phyloP scores from a whole-genome alignment of 2,113 vertebrate species.

The Rhinolophus ferrumequinum region DNA sequence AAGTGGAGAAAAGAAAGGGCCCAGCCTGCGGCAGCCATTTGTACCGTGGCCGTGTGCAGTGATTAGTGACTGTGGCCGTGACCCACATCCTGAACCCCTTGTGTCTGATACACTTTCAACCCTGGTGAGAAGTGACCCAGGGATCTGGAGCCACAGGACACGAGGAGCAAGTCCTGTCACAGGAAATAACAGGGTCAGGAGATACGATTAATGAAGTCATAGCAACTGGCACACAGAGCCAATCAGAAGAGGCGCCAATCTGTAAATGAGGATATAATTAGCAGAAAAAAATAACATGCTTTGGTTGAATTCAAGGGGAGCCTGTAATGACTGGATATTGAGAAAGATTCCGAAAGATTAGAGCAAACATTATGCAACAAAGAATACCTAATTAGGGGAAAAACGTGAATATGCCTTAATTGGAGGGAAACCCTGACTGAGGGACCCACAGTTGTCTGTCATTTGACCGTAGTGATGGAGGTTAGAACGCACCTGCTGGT shows the following conservation, averaged over 20 bases:
- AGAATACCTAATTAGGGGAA: conserved; percentile 90
- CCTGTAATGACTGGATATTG: conserved; percentile 88
- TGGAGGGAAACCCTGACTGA: conserved; percentile 87
- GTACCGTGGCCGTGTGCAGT: conserved; percentile 82
- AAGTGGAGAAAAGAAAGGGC: neutral
- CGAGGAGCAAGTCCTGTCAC: conserved; percentile 89
- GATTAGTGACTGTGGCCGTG: conserved; percentile 81
- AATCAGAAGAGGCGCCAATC: conserved; percentile 89
- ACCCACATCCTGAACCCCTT: conserved; percentile 78
- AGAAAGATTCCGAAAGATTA: conserved; percentile 90
- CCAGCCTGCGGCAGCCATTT: conserved; percentile 80
- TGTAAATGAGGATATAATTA: conserved; percentile 94
- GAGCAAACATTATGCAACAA: conserved; percentile 90
- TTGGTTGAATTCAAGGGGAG: conserved; percentile 87
- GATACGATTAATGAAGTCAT: conserved; percentile 92
- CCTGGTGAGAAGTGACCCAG: conserved; percentile 86
- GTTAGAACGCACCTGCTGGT: conserved; percentile 54
- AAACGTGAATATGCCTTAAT: conserved; percentile 88
- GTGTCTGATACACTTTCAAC: conserved; percentile 86
- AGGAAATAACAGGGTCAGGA: conserved; percentile 93
- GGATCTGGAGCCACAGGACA: conserved; percentile 87
- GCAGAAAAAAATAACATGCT: conserved; percentile 90
- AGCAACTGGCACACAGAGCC: conserved; percentile 89
- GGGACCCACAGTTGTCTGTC: conserved; percentile 78
- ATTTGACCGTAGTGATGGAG: conserved; percentile 61